Percentiles rank a stretch among this genome's conserved stretches.
Evolutionary conservation across 53 echinoderm and acorn worm species (phyloP).

Genomic region (Luidia sarsii): DNA sequence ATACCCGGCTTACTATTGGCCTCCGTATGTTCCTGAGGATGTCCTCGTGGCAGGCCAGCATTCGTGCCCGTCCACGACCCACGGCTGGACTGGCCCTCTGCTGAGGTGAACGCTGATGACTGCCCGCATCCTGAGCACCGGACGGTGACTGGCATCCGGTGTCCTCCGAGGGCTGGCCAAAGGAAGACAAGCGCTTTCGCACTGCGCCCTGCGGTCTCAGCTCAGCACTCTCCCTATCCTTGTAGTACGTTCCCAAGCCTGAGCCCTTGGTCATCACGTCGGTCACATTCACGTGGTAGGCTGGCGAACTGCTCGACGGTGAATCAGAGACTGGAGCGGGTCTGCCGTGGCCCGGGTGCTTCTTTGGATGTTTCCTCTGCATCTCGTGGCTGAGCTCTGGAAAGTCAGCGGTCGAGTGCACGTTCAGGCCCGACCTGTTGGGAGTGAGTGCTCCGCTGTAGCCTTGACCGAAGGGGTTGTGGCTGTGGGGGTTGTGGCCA

Average conservation of each 20-base stretch:
- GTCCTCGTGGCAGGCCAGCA: slow-evolving; percentile 1
- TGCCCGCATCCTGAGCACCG: not conserved
- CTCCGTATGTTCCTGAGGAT: slow-evolving; percentile 26
- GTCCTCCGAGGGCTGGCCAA: not conserved
- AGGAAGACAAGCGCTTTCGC: no score
- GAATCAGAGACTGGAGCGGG: not conserved
- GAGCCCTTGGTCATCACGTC: no score
- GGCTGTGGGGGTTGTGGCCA: no score
- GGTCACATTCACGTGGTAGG: no score
- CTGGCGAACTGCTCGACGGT: not conserved
- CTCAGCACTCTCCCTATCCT: not conserved
- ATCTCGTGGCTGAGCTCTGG: slow-evolving; percentile 7
- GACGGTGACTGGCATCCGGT: no score
- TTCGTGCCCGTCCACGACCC: slow-evolving; percentile 20
- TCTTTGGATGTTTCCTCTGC: not conserved
- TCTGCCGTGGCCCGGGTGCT: not conserved
- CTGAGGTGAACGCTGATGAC: not conserved
- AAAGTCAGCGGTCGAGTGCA: slow-evolving; percentile 8
- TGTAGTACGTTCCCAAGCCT: no score
- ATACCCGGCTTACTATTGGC: slow-evolving; percentile 19
- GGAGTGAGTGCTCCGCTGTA: no score
- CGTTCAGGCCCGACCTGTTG: not conserved
- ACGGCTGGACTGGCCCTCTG: not conserved
- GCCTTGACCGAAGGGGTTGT: no score
- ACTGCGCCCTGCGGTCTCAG: not conserved